A percentile compares a stretch with the other conserved stretches of the same genome.
Evolutionary conservation across 23 tunicate species (phyloP).

Genomic region (Trididemnum clinides): DNA sequence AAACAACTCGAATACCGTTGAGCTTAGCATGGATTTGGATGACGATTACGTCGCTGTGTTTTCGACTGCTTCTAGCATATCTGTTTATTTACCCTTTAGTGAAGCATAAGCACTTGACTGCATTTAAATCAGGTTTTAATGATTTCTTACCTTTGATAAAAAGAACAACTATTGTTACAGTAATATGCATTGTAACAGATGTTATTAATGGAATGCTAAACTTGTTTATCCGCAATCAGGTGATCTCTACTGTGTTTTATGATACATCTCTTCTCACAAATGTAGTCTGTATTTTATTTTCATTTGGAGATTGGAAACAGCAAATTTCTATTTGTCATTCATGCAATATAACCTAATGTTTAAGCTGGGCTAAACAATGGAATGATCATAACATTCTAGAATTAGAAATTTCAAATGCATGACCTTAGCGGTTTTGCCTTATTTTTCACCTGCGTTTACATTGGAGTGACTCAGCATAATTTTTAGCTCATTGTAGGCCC

Average conservation of each 20-base stretch:
- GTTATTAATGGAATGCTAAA: neutral
- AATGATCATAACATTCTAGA: no score
- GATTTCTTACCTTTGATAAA: neutral
- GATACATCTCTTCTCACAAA: neutral
- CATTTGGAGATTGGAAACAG: constrained; percentile 25
- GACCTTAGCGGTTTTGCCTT: no score
- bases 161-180: neutral
- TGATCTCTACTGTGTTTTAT: neutral
- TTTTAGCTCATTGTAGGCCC: no score
- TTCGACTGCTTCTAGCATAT: neutral
- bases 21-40: neutral
- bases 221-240: neutral
- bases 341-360: no score
- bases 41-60: neutral
- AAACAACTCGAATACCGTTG: neutral
- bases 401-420: no score
- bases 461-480: no score
- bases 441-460: no score
- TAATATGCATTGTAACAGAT: neutral
- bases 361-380: no score
- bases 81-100: constrained; percentile 5
- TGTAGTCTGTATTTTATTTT: neutral
- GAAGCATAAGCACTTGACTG: neutral
- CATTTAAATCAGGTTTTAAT: neutral
- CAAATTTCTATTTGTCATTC: neutral